Evolutionary conservation across 2,888 invertebrate species (phyloP).

Genomic region (Ormia ochracea): DNA sequence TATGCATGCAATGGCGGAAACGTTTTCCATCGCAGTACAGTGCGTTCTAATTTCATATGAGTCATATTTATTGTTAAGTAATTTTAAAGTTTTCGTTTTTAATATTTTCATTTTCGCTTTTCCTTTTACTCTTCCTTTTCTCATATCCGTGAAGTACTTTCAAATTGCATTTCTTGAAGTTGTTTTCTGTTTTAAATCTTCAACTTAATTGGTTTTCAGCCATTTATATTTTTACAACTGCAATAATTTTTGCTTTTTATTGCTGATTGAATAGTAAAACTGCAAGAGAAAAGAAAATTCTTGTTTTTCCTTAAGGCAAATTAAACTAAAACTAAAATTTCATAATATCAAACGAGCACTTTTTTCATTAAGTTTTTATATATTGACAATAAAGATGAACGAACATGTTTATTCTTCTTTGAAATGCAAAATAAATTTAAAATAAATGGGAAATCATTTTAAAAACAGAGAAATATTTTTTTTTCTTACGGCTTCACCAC

Average conservation of each 20-base stretch:
- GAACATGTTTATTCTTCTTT: not conserved
- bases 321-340: constrained; percentile 14
- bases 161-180: constrained; percentile 4
- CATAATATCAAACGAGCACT: constrained; percentile 4
- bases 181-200: constrained; percentile 9
- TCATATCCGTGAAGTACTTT: not conserved
- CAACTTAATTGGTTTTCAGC: constrained; percentile 19
- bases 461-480: too few species aligned
- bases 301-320: constrained; percentile 2
- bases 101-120: not conserved
- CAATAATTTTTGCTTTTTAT: constrained; percentile 7
- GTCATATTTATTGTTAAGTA: not conserved
- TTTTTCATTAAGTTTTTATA: constrained; percentile 24
- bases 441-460: too few species aligned
- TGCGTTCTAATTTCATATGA: not conserved
- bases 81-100: not conserved
- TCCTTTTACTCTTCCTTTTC: not conserved
- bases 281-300: not conserved
- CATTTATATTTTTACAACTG: constrained; percentile 35
- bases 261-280: not conserved
- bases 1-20: too few species aligned
- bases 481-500: too few species aligned
- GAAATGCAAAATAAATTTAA: not conserved
- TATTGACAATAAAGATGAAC: not conserved
- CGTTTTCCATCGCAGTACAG: too few species aligned